Evolutionary conservation across 2,797 vertebrate genomes (phyloP).

Genomic region (Prunella strophiata): DNA sequence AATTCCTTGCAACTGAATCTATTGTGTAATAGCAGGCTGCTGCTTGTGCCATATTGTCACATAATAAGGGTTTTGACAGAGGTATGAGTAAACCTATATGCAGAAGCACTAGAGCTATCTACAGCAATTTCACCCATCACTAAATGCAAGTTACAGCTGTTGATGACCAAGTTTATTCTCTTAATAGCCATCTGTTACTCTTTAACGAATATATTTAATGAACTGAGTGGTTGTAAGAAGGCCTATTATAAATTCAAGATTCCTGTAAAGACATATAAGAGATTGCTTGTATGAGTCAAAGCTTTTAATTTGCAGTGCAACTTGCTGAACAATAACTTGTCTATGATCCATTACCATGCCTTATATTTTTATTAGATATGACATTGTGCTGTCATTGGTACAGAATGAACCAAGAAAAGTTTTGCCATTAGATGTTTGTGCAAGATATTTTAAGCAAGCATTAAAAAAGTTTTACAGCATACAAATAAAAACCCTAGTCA

Average conservation of each 20-base stretch:
- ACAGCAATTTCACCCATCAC: neutral
- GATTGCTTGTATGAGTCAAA: neutral
- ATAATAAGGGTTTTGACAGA: neutral
- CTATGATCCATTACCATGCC: neutral
- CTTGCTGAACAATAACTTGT: neutral
- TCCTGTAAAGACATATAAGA: slow-evolving; percentile 10
- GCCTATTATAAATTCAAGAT: neutral
- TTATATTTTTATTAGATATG: slow-evolving; percentile 7
- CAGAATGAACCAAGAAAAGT: neutral
- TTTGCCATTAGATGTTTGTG: slow-evolving; percentile 1
- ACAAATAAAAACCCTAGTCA: neutral
- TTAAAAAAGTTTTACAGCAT: neutral
- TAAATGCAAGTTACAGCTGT: neutral
- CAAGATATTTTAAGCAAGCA: neutral
- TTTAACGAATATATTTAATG: neutral
- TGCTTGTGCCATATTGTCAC: neutral
- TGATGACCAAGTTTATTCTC: neutral
- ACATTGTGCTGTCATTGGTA: neutral
- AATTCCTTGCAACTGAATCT: neutral
- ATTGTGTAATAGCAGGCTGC: neutral
- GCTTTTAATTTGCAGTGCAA: slow-evolving; percentile 7
- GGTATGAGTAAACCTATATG: neutral
- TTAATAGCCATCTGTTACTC: neutral
- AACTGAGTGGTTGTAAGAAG: neutral
- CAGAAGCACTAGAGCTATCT: neutral